Percentiles rank a stretch among this genome's conserved stretches.
Conservation (phyloP, 2,888 invertebrate species). For the Palloptera scutellata region DNA sequence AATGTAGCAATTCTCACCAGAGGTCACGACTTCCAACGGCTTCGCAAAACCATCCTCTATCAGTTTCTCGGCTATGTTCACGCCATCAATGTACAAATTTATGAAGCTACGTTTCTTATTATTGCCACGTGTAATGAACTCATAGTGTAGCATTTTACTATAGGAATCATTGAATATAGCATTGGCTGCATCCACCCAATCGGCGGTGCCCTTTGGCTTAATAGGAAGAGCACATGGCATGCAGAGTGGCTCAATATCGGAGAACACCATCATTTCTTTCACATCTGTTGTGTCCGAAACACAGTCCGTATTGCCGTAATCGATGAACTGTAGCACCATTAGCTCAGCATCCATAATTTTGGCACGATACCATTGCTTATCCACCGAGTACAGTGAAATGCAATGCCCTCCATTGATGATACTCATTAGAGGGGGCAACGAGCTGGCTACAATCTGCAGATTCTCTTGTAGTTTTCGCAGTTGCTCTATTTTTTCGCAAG, state of each 20-base stretch:
- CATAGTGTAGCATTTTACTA: constrained; percentile 58
- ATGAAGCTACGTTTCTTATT: constrained; percentile 65
- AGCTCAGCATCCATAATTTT: constrained; percentile 83
- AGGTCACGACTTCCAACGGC: constrained; percentile 66
- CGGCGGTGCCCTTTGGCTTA: constrained; percentile 70
- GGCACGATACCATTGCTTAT: constrained; percentile 91
- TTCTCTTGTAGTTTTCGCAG: constrained; percentile 72
- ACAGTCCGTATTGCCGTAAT: constrained; percentile 82
- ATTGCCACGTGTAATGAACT: constrained; percentile 60
- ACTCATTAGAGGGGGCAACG: constrained; percentile 68
- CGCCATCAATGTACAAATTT: constrained; percentile 70
- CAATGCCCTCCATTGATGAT: constrained; percentile 68
- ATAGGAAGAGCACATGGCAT: constrained; percentile 75
- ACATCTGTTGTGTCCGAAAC: constrained; percentile 71
- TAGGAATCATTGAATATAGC: constrained; percentile 67
- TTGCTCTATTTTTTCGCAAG: constrained; percentile 67
- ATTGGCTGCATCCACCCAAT: constrained; percentile 73
- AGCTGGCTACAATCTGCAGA: constrained; percentile 69
- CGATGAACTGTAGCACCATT: constrained; percentile 79
- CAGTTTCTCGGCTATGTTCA: constrained; percentile 71
- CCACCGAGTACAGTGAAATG: constrained; percentile 81
- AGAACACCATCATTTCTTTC: constrained; percentile 66
- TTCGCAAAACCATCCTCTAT: constrained; percentile 70
- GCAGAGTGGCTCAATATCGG: constrained; percentile 68
- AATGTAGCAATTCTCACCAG: constrained; percentile 73